Percentiles rank a stretch among this genome's conserved stretches.
Evolutionary conservation across 1,140 invertebrate species (phyloP).

Genomic region (Chionoecetes opilio): DNA sequence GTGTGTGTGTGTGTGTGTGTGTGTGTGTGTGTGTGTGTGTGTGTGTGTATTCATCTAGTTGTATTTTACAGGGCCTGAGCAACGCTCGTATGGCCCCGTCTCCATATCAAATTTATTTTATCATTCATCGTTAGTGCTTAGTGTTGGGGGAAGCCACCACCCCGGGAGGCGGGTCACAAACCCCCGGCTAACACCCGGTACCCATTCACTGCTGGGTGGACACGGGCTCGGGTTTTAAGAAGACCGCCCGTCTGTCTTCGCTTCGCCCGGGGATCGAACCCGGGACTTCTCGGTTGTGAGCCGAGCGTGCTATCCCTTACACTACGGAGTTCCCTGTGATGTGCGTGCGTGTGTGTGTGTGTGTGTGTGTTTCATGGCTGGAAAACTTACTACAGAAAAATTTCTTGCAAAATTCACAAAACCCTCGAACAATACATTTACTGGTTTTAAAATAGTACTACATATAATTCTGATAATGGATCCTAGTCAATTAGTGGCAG

Average conservation of each 20-base stretch:
- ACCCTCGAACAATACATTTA: not conserved
- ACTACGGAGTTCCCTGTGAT: too few species aligned
- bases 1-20: constrained; percentile 24
- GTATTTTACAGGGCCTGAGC: not conserved
- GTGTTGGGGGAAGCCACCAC: too few species aligned
- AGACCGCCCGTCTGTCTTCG: too few species aligned
- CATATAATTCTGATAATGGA: not conserved
- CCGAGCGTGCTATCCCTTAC: too few species aligned
- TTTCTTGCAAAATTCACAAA: not conserved
- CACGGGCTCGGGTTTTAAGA: too few species aligned
- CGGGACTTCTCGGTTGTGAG: too few species aligned
- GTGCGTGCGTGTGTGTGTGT: too few species aligned
- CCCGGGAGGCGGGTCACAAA: too few species aligned
- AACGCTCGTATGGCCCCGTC: not conserved
- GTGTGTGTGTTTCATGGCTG: not conserved
- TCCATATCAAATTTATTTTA: not conserved
- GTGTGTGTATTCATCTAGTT: not conserved
- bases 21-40: constrained; percentile 14
- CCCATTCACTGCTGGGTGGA: too few species aligned
- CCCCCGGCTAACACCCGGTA: too few species aligned
- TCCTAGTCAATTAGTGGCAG: not conserved
- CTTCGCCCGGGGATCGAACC: too few species aligned
- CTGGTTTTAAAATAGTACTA: not conserved
- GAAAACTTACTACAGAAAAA: not conserved
- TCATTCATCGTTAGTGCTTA: too few species aligned